phyloP scores from a whole-genome alignment of 1,140 invertebrate genomes.

The Callitettix versicolor region DNA sequence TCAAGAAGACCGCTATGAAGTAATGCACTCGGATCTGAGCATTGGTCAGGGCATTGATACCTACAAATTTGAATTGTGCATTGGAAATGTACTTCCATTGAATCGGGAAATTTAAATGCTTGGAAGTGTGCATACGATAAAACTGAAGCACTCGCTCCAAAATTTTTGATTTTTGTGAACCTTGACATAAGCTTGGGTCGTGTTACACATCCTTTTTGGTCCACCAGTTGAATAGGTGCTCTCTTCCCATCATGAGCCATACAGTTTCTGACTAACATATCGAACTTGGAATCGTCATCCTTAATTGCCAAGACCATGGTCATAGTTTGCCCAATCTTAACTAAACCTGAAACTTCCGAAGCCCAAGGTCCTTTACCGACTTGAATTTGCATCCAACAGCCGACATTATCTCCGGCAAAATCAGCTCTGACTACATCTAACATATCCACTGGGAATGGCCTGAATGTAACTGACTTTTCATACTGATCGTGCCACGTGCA shows the following conservation, averaged over 20 bases:
- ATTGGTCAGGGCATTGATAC: constrained; percentile 85
- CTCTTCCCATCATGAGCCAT: constrained; percentile 89
- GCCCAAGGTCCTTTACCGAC: constrained; percentile 91
- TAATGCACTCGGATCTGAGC: constrained; percentile 20
- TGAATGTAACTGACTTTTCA: constrained; percentile 86
- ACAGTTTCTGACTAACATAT: constrained; percentile 88
- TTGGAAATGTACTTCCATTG: constrained; percentile 95
- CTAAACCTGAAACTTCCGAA: constrained; percentile 85
- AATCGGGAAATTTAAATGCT: constrained; percentile 93
- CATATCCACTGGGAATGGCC: constrained; percentile 91
- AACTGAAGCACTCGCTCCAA: constrained; percentile 83
- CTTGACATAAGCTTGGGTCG: constrained; percentile 84
- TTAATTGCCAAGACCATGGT: constrained; percentile 92
- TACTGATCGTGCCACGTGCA: constrained; percentile 94
- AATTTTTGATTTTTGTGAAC: constrained; percentile 94
- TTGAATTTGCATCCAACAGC: constrained; percentile 95
- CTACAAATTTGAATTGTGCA: constrained; percentile 91
- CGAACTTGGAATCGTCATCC: constrained; percentile 91
- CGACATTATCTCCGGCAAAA: constrained; percentile 87
- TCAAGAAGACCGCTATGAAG: constrained; percentile 37
- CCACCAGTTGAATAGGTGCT: constrained; percentile 83
- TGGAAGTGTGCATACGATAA: constrained; percentile 88
- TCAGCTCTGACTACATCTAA: constrained; percentile 86
- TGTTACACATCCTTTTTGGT: constrained; percentile 83
- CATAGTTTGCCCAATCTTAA: constrained; percentile 93